Base-by-base conservation (phyloP, 1,140 invertebrate species). In the Zaprionus lachaisei region DNA sequence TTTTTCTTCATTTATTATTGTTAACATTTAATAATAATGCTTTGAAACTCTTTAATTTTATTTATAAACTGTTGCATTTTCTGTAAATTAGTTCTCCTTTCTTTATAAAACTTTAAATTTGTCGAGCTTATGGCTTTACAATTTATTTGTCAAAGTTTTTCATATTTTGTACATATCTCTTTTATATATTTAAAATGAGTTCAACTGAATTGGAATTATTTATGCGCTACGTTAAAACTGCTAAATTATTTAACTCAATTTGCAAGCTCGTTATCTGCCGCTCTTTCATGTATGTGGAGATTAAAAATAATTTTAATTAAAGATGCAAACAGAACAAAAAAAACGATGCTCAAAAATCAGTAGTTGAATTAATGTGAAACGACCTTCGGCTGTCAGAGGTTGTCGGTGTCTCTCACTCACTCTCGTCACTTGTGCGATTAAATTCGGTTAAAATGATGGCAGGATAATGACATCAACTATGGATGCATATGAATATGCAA, bases 281-380 rank as follows among this genome's bases (percentile, higher is more conserved):
- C 37, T 38, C 37, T 38, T 5, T 15, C 37, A 7, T 15, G 37
- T 4, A 7, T 38, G 47, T 24, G 47, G 4, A 51, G 47, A 14
- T 51, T 51, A 20, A 51, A 51, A 51, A 24, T 51, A 51, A 51
- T 51, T 51, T 51, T 51, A 51, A 51, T 51, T 51, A n/a, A 51
- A 51, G 20, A 4, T 49, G 47, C 38, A 41, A 41, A 34, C 2
- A 34, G 28, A 31, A 11, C 9, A 34, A 51, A 51, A 51, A 51
- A 24, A 51, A 24, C 6, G 15, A 6, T n/a, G n/a, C 41, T 47
- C 3, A 47, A 47, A 47, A 17, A 47, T n/a, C 15, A n/a, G 15
- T n/a, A 6, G n/a, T 17, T 2, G 41, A 47, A 47, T 17, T 47
- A 5, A 47, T 47, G 41, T 47, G n/a, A 47, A 47, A 17, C 41